A percentile compares a stretch with the other conserved stretches of the same genome.
Conservation (phyloP, 2,797 vertebrate species). For the Gadopsis marmoratus region DNA sequence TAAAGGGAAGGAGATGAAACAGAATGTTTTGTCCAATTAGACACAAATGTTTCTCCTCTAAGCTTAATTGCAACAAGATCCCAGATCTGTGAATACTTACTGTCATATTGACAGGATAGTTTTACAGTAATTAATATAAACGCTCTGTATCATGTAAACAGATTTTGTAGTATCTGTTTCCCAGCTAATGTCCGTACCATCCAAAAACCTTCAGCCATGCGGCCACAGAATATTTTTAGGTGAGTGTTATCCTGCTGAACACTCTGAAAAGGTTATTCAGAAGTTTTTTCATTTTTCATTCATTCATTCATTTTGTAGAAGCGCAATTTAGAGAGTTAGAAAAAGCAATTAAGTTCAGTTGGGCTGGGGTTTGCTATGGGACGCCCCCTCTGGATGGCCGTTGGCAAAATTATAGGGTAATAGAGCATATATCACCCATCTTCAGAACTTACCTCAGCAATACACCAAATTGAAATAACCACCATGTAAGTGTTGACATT, state of each 20-base stretch:
- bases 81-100: constrained; percentile 14
- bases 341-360: not conserved
- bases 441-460: not conserved
- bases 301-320: too few species aligned
- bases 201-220: constrained; percentile 15
- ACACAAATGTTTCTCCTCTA: constrained; percentile 15
- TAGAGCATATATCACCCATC: not conserved
- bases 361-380: not conserved
- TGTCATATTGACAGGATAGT: constrained; percentile 19
- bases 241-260: constrained; percentile 13
- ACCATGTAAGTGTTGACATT: not conserved
- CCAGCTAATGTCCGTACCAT: constrained; percentile 3
- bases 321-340: not conserved
- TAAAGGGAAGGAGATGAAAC: not conserved
- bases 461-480: constrained; percentile 2
- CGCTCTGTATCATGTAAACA: not conserved
- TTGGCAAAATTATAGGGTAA: constrained; percentile 1
- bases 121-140: constrained; percentile 39
- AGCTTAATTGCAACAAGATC: constrained; percentile 20
- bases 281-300: too few species aligned
- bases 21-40: constrained; percentile 26
- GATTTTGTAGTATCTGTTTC: not conserved
- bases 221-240: constrained; percentile 13
- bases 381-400: not conserved
- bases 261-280: constrained; percentile 4